A percentile compares a stretch with the other conserved stretches of the same genome.
Conservation (phyloP, 2,797 vertebrate genomes). For the Garrulus glandarius region DNA sequence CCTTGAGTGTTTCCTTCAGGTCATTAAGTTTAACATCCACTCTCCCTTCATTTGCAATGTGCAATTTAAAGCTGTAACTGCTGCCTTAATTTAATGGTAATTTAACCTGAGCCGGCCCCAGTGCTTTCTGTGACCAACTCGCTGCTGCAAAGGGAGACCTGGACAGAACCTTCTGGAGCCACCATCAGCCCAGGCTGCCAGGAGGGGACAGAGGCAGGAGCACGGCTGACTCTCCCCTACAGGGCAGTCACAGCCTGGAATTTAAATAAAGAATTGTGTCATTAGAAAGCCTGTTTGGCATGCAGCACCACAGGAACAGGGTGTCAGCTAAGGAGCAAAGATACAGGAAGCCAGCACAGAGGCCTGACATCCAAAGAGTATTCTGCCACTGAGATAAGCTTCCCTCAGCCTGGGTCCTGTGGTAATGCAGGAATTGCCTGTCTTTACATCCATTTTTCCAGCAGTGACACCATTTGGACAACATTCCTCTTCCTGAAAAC, state of each 20-base stretch:
- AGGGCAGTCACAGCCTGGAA: neutral
- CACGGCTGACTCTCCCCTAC: accelerated
- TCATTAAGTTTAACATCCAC: slow-evolving; percentile 58
- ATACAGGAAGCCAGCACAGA: neutral
- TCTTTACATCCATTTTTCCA: neutral
- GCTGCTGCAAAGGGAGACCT: neutral
- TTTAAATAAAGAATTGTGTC: neutral
- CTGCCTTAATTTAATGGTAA: slow-evolving; percentile 34
- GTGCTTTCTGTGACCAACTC: neutral
- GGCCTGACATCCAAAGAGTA: neutral
- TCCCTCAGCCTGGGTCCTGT: accelerated
- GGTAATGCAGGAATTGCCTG: neutral
- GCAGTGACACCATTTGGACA: neutral
- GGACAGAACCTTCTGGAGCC: neutral
- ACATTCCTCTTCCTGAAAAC: neutral
- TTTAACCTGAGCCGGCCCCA: neutral
- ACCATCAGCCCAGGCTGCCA: neutral
- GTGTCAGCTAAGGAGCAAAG: neutral
- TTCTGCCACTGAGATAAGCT: neutral
- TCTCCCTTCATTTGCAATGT: slow-evolving; percentile 64
- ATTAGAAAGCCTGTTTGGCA: neutral
- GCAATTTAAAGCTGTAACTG: slow-evolving; percentile 53
- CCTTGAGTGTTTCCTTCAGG: slow-evolving; percentile 53
- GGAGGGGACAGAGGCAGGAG: neutral
- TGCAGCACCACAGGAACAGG: neutral